Percentiles rank a stretch among this genome's conserved stretches.
These are phyloP conservation scores for Oreochromis spilurus DNA, from an alignment of 2,113 vertebrate species.

Conservation along the genomic window DNA sequence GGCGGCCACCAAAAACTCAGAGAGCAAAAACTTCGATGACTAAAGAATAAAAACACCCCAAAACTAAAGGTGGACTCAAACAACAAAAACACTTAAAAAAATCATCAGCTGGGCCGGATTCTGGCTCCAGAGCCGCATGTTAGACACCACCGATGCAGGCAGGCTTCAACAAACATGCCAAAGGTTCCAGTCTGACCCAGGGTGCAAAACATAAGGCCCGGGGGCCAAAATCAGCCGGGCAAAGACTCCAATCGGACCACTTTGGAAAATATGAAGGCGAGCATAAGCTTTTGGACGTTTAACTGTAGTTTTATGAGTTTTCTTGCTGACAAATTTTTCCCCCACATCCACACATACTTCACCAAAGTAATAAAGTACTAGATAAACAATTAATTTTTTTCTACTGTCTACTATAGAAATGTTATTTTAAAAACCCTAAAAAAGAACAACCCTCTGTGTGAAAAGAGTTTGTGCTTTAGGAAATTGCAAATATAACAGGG, in stretches of 20 bases:
- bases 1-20: background rate
- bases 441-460: background rate
- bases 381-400: background rate
- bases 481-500: background rate
- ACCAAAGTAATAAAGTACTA: background rate
- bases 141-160: background rate
- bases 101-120: background rate
- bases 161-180: background rate
- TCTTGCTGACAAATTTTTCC: background rate
- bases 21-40: background rate
- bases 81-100: background rate
- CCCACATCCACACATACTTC: background rate
- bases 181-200: background rate
- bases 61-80: background rate
- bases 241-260: accelerated
- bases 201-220: background rate
- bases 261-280: background rate
- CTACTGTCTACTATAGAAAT: background rate
- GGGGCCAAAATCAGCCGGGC: background rate
- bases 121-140: background rate
- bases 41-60: background rate
- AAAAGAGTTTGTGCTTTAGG: background rate
- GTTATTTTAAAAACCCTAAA: background rate
- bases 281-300: background rate
- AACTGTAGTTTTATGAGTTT: background rate